Evolutionary conservation across 1,140 invertebrate species (phyloP), one percentile per base, ranked within the genome.

Genomic region (Pseudomyrmex concolor): DNA sequence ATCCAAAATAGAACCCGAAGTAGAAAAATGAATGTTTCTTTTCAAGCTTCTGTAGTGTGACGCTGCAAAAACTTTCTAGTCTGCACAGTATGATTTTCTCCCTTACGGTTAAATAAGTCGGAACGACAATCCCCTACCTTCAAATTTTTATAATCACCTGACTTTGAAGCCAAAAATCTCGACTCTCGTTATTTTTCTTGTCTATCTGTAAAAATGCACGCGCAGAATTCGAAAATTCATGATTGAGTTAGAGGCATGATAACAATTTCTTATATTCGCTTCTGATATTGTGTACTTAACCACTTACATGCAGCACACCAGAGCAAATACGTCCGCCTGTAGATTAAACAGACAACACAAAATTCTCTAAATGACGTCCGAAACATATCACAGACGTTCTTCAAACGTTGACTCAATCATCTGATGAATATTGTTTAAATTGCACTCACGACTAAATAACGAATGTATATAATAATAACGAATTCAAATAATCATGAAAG

Each of bases 201-300:
- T 68, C 0, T 19, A n/a, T 59, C 2, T 59, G 3, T 70, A 12
- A 12, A 48, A 19, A 50, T 71, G 64, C 66, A 80, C 43, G 76
- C 55, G 17, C 54, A 17, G 13, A 25, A 17, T 45, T 12, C 5
- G 19, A 25, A 3, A 34, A 4, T 34, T 34, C 5, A 34, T 5
- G 5, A 34, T 34, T n/a, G 10, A n/a, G 19, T 17, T 13, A 25
- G 2, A 34, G 5, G 34, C 34, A 34, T 34, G 34, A 5, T 7
- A 34, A 34, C 34, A 34, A 4, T 34, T 34, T 34, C 34, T 34
- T 34, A 34, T 7, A 34, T 7, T 34, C 34, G 34, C 34, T 34
- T 34, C 34, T 34, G 25, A 25, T 25, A 34, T 34, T 34, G 34
- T 34, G 34, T 34, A 34, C 5, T 34, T 7, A 25, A 25, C 3